A percentile compares a stretch with the other conserved stretches of the same genome.
These are phyloP conservation scores for Plecturocebus donacophilus DNA, from an alignment of 2,113 vertebrate species.

Conservation along the genomic window DNA sequence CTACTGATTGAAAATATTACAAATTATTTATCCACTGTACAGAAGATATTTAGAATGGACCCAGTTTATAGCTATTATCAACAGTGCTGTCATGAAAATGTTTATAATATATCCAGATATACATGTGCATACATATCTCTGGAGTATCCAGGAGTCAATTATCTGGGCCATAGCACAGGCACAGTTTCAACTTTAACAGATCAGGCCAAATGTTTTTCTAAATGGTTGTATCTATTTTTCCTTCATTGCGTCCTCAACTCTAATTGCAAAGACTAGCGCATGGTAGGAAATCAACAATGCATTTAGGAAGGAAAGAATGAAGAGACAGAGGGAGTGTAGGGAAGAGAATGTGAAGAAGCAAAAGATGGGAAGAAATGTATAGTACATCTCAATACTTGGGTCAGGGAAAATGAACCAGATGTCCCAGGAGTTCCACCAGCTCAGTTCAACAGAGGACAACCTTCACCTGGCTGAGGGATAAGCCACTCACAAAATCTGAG, in stretches of 20 bases:
- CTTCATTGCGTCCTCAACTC: not conserved
- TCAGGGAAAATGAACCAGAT: not conserved
- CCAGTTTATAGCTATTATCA: not conserved
- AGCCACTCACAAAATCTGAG: not conserved
- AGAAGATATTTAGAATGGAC: not conserved
- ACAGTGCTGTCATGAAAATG: not conserved
- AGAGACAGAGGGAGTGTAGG: not conserved
- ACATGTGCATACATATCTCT: not conserved
- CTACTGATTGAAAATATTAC: not conserved
- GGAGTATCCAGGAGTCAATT: not conserved
- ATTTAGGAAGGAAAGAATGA: not conserved
- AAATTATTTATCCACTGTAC: not conserved
- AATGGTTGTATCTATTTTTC: not conserved
- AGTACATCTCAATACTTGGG: not conserved
- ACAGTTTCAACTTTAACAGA: not conserved
- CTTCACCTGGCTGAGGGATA: not conserved
- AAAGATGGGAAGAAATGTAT: not conserved
- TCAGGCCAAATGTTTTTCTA: not conserved
- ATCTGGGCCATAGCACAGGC: not conserved
- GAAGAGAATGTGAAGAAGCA: not conserved
- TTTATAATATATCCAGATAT: not conserved
- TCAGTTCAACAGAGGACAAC: slow-evolving; percentile 16
- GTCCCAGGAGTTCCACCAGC: not conserved
- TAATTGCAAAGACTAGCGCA: not conserved
- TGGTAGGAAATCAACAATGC: not conserved